Evolutionary conservation across 2,113 vertebrate genomes (phyloP).

Genomic region (Myiopsitta monachus): DNA sequence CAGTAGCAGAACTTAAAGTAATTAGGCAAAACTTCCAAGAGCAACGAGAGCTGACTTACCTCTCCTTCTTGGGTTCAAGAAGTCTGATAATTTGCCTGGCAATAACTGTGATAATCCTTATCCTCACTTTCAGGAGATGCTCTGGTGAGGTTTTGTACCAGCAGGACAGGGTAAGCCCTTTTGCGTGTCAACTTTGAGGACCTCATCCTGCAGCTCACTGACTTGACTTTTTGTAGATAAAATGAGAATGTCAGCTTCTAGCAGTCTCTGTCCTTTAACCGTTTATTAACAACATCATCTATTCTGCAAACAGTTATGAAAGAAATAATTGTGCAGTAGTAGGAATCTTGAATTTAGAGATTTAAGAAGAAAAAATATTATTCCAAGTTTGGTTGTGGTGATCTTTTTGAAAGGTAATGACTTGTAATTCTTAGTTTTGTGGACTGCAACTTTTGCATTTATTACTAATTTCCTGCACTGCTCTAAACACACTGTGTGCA

Average conservation of each 20-base stretch:
- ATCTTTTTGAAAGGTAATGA: conserved; percentile 44
- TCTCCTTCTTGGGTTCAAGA: not conserved
- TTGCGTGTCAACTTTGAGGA: not conserved
- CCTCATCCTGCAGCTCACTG: not conserved
- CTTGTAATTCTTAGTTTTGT: conserved; percentile 51
- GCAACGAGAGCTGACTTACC: not conserved
- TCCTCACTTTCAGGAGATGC: not conserved
- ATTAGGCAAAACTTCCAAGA: not conserved
- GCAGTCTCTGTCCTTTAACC: conserved; percentile 21
- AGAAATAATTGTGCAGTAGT: conserved; percentile 40
- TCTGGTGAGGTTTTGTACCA: not conserved
- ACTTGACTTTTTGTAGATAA: not conserved
- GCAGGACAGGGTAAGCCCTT: not conserved
- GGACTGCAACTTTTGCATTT: conserved; percentile 60
- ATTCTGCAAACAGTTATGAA: not conserved
- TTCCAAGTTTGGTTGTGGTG: not conserved
- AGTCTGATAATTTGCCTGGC: not conserved
- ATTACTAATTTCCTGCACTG: conserved; percentile 54
- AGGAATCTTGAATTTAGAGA: conserved; percentile 8
- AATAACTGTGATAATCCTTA: not conserved
- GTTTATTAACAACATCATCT: conserved; percentile 17
- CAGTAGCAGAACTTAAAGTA: accelerated
- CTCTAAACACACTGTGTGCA: not conserved
- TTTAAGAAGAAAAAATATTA: not conserved
- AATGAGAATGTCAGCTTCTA: not conserved